Base-by-base conservation (phyloP, 2,113 vertebrate species). In the Pseudonaja textilis region DNA sequence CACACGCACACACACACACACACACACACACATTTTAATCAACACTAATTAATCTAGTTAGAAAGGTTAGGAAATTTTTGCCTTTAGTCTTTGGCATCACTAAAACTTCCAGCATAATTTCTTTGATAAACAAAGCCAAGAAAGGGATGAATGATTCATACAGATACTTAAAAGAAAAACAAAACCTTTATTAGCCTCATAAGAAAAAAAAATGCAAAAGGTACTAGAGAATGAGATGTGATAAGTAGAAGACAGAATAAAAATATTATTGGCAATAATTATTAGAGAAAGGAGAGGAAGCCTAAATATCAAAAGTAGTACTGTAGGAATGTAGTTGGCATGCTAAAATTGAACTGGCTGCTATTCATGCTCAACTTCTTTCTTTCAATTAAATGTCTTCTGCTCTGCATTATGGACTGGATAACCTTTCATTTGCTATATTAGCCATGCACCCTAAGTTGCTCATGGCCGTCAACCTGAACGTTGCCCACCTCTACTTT, bases 1-100 rank as follows among this genome's bases (percentile, higher is more conserved):
- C 5, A 45, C 3, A 45, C 45, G 4, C 45, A 45, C 45, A 45
- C 45, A 45, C 45, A 45, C 47, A 47, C 6, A 47, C 47, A 57
- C 56, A 57, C 56, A 57, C 55, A 57, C 56, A 57, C 1, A 85
- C 39, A 85, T 42, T 59, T 92, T 91, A 94, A 96, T 94, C 93
- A 89, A 29, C 81, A 22, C 34, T 94, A 92, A 93, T 87, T 85
- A 89, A 34, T 3, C 47, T 93, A 89, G 95, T 94, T 39, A 95
- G 74, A 94, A 94, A 20, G 47, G 47, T 50, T 50, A 50, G 47
- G 47, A 50, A 50, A 56, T 22, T 56, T 56, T 89, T 89, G 50
- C 86, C 50, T 91, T n/a, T 93, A 50, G 3, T 16, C 74, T 91
- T 93, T 96, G 89, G 93, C 81, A 52, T 93, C 90, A 92, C 42